Percentiles rank a stretch among this genome's conserved stretches.
These are phyloP conservation scores for Drosophila melanogaster DNA, from an alignment of 1,140 invertebrate species.

Conservation along the genomic window DNA sequence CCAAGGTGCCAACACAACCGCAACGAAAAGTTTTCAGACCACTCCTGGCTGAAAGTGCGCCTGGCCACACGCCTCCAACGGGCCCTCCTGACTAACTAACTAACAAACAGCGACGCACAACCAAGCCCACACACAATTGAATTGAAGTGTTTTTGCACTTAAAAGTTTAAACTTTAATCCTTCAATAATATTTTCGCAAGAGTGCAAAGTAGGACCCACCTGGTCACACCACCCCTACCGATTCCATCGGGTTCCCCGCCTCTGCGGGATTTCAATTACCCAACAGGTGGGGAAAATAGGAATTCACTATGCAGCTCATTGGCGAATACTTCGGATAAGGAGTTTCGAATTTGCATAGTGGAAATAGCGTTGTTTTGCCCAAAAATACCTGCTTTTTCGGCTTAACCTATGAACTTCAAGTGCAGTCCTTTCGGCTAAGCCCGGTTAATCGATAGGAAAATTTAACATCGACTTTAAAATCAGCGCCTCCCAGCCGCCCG, in stretches of 20 bases:
- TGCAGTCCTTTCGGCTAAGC: neutral
- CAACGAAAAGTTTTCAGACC: conserved; percentile 68
- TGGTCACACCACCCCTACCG: conserved; percentile 14
- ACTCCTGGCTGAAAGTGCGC: conserved; percentile 64
- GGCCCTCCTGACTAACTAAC: conserved; percentile 21
- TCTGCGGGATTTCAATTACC: conserved; percentile 58
- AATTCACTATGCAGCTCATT: conserved; percentile 34
- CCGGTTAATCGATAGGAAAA: conserved; percentile 14
- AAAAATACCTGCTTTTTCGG: neutral
- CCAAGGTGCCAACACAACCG: conserved; percentile 52
- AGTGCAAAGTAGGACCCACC: conserved; percentile 72
- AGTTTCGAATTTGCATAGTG: conserved; percentile 57
- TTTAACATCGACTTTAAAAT: conserved; percentile 37
- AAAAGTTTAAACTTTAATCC: conserved; percentile 81
- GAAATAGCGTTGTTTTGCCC: conserved; percentile 13
- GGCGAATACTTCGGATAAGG: conserved; percentile 34
- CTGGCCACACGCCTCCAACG: conserved; percentile 46
- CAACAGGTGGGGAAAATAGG: conserved; percentile 29
- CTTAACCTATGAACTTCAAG: conserved; percentile 15
- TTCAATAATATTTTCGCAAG: conserved; percentile 76
- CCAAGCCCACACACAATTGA: conserved; percentile 60
- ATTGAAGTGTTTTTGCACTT: conserved; percentile 80
- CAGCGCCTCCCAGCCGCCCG: neutral
- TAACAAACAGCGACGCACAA: conserved; percentile 12
- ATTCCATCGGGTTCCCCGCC: neutral